These are phyloP conservation scores for Limnephilus auricula DNA, from an alignment of 2,888 invertebrate species.

Conservation along the genomic window DNA sequence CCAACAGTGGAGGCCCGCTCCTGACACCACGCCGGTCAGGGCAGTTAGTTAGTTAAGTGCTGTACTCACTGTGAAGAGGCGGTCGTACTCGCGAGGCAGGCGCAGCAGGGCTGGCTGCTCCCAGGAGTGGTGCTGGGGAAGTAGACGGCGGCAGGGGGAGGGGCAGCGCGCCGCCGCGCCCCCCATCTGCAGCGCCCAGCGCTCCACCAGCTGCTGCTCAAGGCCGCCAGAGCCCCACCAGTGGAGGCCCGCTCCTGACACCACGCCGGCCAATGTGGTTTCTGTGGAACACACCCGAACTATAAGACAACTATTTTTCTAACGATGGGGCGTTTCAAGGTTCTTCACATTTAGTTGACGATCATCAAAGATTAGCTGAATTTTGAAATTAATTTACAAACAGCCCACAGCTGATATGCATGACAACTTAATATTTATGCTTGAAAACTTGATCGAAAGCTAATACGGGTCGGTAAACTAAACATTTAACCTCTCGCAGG, in stretches of 20 bases:
- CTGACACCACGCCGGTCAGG: neutral
- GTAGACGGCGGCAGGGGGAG: constrained; percentile 81
- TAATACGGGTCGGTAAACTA: too few relatives aligned
- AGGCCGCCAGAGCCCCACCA: constrained; percentile 68
- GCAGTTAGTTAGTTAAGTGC: neutral
- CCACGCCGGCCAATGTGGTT: constrained; percentile 21
- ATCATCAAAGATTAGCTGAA: too few relatives aligned
- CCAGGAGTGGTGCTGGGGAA: constrained; percentile 88
- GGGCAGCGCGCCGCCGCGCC: constrained; percentile 75
- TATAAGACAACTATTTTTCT: neutral
- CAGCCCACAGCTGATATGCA: too few relatives aligned
- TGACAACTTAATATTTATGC: too few relatives aligned
- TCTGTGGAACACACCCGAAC: neutral
- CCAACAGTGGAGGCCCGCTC: neutral
- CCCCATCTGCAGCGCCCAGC: constrained; percentile 70
- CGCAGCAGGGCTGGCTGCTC: constrained; percentile 88
- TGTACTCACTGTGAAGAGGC: constrained; percentile 85
- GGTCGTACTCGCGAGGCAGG: constrained; percentile 94
- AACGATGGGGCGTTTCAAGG: too few relatives aligned
- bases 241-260: constrained; percentile 67
- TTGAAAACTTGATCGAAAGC: too few relatives aligned
- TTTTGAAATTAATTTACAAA: too few relatives aligned
- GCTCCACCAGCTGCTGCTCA: constrained; percentile 72
- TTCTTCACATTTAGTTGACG: too few relatives aligned
- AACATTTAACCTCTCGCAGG: too few relatives aligned